A percentile compares a stretch with the other conserved stretches of the same genome.
Conservation (phyloP, 2,888 invertebrate genomes). For the Anoncus sp. region DNA sequence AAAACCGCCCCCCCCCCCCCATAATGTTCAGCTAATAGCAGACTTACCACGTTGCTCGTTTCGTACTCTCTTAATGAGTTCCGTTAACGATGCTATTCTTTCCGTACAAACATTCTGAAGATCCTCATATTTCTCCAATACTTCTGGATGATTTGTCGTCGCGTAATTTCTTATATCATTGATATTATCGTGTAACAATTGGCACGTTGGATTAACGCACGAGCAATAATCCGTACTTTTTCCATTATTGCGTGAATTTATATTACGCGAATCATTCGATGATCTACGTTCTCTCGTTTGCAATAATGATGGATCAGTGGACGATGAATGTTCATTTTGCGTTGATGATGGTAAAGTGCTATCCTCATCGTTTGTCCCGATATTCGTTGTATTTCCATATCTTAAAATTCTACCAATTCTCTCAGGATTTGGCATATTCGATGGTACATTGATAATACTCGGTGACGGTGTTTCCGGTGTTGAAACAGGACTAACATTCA, state of each 20-base stretch:
- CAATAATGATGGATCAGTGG: conserved; percentile 63
- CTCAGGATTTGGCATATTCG: conserved; percentile 74
- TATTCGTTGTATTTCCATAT: conserved; percentile 39
- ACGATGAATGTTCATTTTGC: conserved; percentile 62
- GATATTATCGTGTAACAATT: conserved; percentile 70
- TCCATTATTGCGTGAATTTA: conserved; percentile 24
- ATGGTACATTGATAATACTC: conserved; percentile 77
- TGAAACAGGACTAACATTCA: conserved; percentile 79
- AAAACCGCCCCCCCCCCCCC: too few species aligned
- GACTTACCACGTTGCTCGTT: conserved; percentile 82
- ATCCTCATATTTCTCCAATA: conserved; percentile 83
- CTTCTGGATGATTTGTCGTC: conserved; percentile 73
- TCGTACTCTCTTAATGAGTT: conserved; percentile 86
- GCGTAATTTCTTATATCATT: conserved; percentile 68
- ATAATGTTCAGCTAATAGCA: too few species aligned
- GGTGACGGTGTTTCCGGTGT: conserved; percentile 81
- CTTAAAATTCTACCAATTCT: conserved; percentile 70
- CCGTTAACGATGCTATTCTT: conserved; percentile 85
- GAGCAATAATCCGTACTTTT: conserved; percentile 66
- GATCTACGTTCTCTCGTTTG: conserved; percentile 26
- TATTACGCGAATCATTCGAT: not conserved
- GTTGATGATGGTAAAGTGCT: conserved; percentile 52
- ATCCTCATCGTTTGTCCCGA: conserved; percentile 1
- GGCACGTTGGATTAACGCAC: conserved; percentile 76
- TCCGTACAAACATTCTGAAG: conserved; percentile 85